Evolutionary conservation across 2,888 invertebrate species (phyloP).

Genomic region (Kuschelorhynchus macadamiae): DNA sequence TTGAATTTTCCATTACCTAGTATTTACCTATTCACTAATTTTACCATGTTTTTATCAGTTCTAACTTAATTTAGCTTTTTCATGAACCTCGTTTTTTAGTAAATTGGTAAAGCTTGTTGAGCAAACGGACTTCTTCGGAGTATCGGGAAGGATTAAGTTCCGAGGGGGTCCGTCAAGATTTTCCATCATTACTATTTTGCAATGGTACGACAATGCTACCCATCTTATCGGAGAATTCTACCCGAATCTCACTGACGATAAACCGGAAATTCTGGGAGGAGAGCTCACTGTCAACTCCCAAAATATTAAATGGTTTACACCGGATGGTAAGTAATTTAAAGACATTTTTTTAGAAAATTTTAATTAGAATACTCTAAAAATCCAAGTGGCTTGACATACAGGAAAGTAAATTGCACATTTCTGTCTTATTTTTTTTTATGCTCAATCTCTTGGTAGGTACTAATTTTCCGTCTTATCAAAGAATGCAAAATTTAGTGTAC

Average conservation of each 20-base stretch:
- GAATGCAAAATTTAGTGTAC: no score
- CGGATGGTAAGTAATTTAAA: constrained; percentile 66
- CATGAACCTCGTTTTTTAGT: constrained; percentile 66
- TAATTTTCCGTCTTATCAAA: no score
- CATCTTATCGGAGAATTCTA: constrained; percentile 73
- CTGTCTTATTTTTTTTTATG: no score
- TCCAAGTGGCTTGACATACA: no score
- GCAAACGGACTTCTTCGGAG: constrained; percentile 79
- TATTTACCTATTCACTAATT: no score
- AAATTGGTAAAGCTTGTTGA: constrained; percentile 75
- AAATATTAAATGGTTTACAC: constrained; percentile 77
- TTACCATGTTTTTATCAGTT: no score
- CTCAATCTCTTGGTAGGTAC: no score
- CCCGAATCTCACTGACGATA: constrained; percentile 70
- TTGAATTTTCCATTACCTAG: no score
- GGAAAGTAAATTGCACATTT: no score
- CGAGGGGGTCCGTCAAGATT: constrained; percentile 78
- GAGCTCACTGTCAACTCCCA: constrained; percentile 71
- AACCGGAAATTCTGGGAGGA: constrained; percentile 71
- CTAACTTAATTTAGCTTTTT: no score
- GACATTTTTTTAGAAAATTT: no score
- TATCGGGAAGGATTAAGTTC: constrained; percentile 82
- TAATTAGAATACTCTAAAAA: no score
- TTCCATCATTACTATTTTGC: constrained; percentile 74
- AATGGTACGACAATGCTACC: constrained; percentile 72